Conservation (phyloP, 92 coral and sea anemone genomes). For the Actinernus sp. region DNA sequence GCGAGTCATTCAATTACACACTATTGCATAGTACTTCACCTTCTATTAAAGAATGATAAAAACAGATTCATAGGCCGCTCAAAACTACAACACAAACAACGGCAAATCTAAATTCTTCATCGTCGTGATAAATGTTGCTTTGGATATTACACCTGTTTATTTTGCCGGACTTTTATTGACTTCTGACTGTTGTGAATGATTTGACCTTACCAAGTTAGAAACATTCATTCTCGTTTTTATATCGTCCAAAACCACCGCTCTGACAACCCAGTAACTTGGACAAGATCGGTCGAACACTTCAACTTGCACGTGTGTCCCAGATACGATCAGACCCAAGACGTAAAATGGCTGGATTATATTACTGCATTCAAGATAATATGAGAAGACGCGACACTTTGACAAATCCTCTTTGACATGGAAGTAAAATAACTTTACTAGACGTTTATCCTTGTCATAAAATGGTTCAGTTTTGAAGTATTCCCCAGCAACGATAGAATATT, state of each 20-base stretch:
- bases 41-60: too few relatives aligned
- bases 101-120: too few relatives aligned
- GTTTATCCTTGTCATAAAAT: constrained; percentile 53
- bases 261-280: constrained; percentile 84
- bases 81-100: too few relatives aligned
- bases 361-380: constrained; percentile 66
- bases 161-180: too few relatives aligned
- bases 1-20: too few relatives aligned
- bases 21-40: too few relatives aligned
- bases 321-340: constrained; percentile 65
- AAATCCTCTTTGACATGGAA: constrained; percentile 58
- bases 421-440: constrained; percentile 48
- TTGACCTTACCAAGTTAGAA: background rate
- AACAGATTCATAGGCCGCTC: too few relatives aligned
- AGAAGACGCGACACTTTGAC: constrained; percentile 31
- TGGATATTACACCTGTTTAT: too few relatives aligned
- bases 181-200: too few relatives aligned
- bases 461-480: constrained; percentile 76
- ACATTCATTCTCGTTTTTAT: constrained; percentile 41
- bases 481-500: constrained; percentile 48
- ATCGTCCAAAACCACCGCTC: constrained; percentile 75
- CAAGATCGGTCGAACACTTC: constrained; percentile 60
- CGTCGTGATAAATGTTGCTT: background rate
- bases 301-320: constrained; percentile 60
- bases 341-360: constrained; percentile 49